These are phyloP conservation scores for Drosophila saltans DNA, from an alignment of 1,140 invertebrate species.

Conservation along the genomic window DNA sequence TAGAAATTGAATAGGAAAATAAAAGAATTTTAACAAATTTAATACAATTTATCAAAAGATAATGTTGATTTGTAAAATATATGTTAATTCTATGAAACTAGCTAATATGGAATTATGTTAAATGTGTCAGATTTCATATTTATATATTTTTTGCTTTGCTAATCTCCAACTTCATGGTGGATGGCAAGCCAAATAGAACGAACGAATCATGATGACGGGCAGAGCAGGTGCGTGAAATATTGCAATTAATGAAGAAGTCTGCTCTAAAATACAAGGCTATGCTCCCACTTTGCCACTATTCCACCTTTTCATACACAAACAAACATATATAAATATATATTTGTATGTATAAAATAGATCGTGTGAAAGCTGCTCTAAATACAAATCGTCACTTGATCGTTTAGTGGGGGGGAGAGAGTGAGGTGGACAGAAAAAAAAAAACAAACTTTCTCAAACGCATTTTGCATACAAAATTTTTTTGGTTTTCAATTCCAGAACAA, in stretches of 20 bases:
- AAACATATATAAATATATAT: conserved; percentile 53
- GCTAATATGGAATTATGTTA: too few species aligned
- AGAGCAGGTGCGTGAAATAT: conserved; percentile 38
- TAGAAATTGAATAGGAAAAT: too few species aligned
- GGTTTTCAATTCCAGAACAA: conserved; percentile 61
- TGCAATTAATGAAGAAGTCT: conserved; percentile 31
- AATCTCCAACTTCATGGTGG: conserved; percentile 50
- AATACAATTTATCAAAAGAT: too few species aligned
- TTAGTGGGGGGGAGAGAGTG: conserved; percentile 12
- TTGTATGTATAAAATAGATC: conserved; percentile 61
- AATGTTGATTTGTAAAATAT: too few species aligned
- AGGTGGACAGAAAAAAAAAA: not conserved
- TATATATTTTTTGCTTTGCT: conserved; percentile 8
- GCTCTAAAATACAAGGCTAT: conserved; percentile 19
- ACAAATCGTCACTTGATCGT: conserved; percentile 54
- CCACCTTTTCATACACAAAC: conserved; percentile 14
- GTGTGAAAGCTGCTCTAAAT: conserved; percentile 69
- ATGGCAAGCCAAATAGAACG: conserved; percentile 28
- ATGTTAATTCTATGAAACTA: too few species aligned
- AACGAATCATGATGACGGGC: conserved; percentile 10
- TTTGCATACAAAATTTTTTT: conserved; percentile 71
- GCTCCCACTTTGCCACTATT: not conserved
- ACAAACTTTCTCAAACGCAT: conserved; percentile 47
- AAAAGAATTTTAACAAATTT: too few species aligned
- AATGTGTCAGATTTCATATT: conserved; percentile 5